A percentile compares a stretch with the other conserved stretches of the same genome.
Conservation (phyloP, 2,113 vertebrate genomes). For the Pipra filicauda region DNA sequence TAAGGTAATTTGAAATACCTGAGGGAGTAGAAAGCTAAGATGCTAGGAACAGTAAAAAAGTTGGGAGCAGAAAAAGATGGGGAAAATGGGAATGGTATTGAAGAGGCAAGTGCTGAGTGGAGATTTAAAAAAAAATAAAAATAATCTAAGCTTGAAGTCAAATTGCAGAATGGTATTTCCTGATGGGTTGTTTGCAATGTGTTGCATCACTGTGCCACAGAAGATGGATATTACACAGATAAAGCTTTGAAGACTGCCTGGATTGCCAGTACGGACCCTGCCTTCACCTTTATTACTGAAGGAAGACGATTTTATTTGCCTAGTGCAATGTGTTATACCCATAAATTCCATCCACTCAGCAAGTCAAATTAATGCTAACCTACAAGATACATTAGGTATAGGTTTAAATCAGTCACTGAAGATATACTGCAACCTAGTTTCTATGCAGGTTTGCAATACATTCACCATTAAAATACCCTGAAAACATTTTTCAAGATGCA, state of each 20-base stretch:
- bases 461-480: slow-evolving; percentile 53
- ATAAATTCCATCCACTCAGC: slow-evolving; percentile 79
- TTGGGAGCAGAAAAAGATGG: not conserved
- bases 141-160: not conserved
- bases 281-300: slow-evolving; percentile 72
- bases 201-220: not conserved
- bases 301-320: slow-evolving; percentile 78
- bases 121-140: not conserved
- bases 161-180: not conserved
- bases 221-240: not conserved
- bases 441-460: slow-evolving; percentile 73
- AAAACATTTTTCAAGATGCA: slow-evolving; percentile 69
- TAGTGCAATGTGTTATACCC: slow-evolving; percentile 68
- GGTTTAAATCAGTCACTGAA: slow-evolving; percentile 80
- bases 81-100: not conserved
- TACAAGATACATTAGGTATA: slow-evolving; percentile 77
- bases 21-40: not conserved
- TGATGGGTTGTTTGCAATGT: not conserved
- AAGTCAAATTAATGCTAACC: slow-evolving; percentile 81
- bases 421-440: slow-evolving; percentile 71
- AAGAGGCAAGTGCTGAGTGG: not conserved
- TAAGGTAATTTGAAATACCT: not conserved
- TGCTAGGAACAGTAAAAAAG: not conserved
- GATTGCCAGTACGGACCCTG: slow-evolving; percentile 56
- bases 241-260: slow-evolving; percentile 51